Evolutionary conservation across 2,888 invertebrate species (phyloP), one percentile per base, ranked within the genome.

Genomic region (Seira ritae): DNA sequence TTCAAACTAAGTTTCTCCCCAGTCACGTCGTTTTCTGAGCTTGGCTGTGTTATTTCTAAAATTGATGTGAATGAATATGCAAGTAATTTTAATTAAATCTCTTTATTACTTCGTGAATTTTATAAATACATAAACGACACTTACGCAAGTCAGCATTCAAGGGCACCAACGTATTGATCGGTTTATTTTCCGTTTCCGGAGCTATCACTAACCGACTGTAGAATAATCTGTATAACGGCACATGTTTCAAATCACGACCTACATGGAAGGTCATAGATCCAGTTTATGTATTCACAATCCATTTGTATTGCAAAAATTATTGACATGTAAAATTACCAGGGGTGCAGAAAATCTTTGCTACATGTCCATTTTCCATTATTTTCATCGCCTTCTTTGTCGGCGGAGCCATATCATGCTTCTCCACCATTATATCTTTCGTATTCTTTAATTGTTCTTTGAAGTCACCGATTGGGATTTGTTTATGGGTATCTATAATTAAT

Each of bases 341-440:
- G 60, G 84, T 78, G 4, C 87, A 84, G 70, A 88, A 87, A 74
- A 86, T 85, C 19, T 84, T 86, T 3, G 85, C 84, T n/a, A 87
- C 87, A 12, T 85, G 84, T 23, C 85, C 84, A 19, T 78, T 78
- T 15, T 81, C 80, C 72, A 87, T 72, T 65, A 76, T 81, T 42
- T 83, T 77, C 87, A 88, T 86, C 37, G 85, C 86, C 82, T 84
- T 79, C 23, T 83, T 87, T 0, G 85, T 88, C 0, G 85, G 50
- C 1, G 88, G 88, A 20, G 88, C 87, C n/a, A 78, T 3, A n/a
- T 88, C 87, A 68, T 20, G 74, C 80, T 83, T 15, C 3, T 20
- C 1, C 77, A 73, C n/a, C 12, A 84, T 72, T 50, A 88, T 88
- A 68, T 88, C 88, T 60, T 79, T 76, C 8, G 88, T 88, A 75